A percentile compares a stretch with the other conserved stretches of the same genome.
Evolutionary conservation across 2,888 invertebrate genomes (phyloP).

Genomic region (Therioaphis trifolii): DNA sequence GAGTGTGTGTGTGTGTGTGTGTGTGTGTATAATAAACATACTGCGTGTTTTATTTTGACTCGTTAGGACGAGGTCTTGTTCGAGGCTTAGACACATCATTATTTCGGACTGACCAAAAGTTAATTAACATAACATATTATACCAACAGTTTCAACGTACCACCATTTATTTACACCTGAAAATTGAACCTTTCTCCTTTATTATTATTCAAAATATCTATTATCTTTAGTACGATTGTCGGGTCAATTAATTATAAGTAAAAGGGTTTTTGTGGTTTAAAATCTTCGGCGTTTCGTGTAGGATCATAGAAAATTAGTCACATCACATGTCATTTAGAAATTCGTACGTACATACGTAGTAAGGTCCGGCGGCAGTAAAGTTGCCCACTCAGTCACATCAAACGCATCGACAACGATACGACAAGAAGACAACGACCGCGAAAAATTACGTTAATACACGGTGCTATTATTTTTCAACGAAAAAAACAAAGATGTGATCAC

Average conservation of each 20-base stretch:
- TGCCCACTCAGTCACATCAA: too few relatives aligned
- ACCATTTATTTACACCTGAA: slow-evolving; percentile 9
- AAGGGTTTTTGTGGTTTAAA: background rate
- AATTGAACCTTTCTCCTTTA: slow-evolving; percentile 35
- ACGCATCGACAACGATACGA: background rate
- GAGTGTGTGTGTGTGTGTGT: too few relatives aligned
- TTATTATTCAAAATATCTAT: background rate
- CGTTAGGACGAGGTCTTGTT: background rate
- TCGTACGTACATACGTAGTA: too few relatives aligned
- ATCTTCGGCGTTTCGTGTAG: background rate
- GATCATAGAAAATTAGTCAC: background rate
- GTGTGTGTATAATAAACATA: too few relatives aligned
- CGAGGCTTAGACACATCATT: too few relatives aligned
- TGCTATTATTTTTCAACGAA: too few relatives aligned
- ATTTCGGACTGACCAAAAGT: background rate
- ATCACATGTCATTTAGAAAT: background rate
- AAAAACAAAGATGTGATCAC: too few relatives aligned
- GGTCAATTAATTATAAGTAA: slow-evolving; percentile 1
- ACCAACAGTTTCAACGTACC: slow-evolving; percentile 14
- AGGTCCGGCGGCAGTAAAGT: too few relatives aligned
- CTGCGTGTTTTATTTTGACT: background rate
- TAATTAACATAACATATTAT: slow-evolving; percentile 48
- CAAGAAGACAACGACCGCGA: background rate
- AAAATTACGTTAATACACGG: too few relatives aligned
- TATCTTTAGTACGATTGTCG: too few relatives aligned